Evolutionary conservation across 2,888 invertebrate species (phyloP).

Genomic region (Litoditis marina): DNA sequence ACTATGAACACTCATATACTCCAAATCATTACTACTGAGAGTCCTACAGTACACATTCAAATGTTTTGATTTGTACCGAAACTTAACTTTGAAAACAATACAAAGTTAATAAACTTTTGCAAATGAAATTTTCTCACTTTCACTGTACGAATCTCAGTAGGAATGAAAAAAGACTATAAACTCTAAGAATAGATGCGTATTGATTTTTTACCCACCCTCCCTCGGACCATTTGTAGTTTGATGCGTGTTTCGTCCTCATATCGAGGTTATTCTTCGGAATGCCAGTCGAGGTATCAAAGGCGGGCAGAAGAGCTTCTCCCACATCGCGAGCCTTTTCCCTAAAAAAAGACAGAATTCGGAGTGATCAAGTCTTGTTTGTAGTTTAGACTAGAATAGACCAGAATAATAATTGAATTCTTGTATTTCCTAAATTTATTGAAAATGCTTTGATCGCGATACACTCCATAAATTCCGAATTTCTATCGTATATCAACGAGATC

Average conservation of each 20-base stretch:
- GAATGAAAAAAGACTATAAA: not conserved
- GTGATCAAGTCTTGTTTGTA: not conserved
- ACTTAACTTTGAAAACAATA: not conserved
- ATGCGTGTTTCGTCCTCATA: constrained; percentile 74
- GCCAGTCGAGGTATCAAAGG: constrained; percentile 90
- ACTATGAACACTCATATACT: too few relatives aligned
- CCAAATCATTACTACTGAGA: too few relatives aligned
- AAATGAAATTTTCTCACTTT: not conserved
- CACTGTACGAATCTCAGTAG: not conserved
- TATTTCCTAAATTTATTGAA: too few relatives aligned
- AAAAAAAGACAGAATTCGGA: constrained; percentile 69
- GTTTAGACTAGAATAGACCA: not conserved
- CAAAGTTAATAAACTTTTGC: not conserved
- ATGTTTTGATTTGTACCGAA: not conserved
- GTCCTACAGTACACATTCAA: too few relatives aligned
- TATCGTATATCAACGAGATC: too few relatives aligned
- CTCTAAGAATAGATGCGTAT: not conserved
- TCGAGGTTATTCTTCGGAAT: constrained; percentile 91
- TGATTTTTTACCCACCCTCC: constrained; percentile 69
- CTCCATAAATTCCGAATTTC: too few relatives aligned
- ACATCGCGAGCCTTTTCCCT: constrained; percentile 86
- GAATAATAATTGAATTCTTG: too few relatives aligned
- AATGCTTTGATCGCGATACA: too few relatives aligned
- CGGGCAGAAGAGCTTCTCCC: constrained; percentile 87
- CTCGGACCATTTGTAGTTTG: constrained; percentile 95